Base-by-base conservation (phyloP, 2,797 vertebrate species). In the Muscicapa striata region DNA sequence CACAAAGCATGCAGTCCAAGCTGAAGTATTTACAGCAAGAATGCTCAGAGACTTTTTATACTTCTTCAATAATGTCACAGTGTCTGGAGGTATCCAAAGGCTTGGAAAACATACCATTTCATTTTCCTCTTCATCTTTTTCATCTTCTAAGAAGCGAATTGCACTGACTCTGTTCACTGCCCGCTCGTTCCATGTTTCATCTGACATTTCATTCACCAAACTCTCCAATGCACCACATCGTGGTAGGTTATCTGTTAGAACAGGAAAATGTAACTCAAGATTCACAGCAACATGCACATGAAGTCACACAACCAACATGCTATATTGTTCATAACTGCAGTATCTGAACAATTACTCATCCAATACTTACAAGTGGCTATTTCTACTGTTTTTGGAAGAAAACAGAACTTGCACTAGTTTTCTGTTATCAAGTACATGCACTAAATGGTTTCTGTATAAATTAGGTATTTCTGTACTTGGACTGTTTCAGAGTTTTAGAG, bases 91-190 rank as follows among this genome's bases (percentile, higher is more conserved):
- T 26, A 85, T 27, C 70, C 48, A 79, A 84, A 61, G 40, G 10
- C 41, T 41, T 79, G 51, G 49, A 49, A 90, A 94, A 95, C 98
- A 94, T 97, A 99, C 99, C 99, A 98, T 98, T 70, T 99, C 98
- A 3, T 98, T 98, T 4, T 99, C 99, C 0, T 99, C 98, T 32
- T 98, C 98, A 19, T 99, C 98, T 83, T 98, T 98, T 14, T 99
- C 98, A 11, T 99, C 99, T 73, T 99, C 99, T 85, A 99, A 85
- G 97, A 99, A 99, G 76, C 99, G 99, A 97, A 99, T 99, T 93
- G 99, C 98, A 73, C 99, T 99, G 97, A 98, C 98, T 97, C 99
- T 98, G 95, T 99, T 98, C 64, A 97, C 91, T 18, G 98, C 98
- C 58, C 97, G 97, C 95, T 98, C 98, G 38, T 99, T 99, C 99